phyloP scores from a whole-genome alignment of 2,888 invertebrate species.

The Polylopha cassiicola region DNA sequence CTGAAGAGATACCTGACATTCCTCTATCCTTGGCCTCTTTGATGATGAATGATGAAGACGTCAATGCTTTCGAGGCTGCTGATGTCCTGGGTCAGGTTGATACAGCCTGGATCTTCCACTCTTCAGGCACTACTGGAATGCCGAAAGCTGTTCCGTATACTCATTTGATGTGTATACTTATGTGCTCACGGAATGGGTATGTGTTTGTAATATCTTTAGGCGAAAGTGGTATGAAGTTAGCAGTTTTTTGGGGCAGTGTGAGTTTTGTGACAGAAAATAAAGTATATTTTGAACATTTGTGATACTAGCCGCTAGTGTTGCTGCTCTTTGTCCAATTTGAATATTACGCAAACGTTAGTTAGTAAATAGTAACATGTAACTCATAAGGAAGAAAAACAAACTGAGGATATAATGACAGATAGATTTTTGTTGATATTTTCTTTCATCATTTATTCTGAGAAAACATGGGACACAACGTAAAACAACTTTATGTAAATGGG shows the following conservation, averaged over 20 bases:
- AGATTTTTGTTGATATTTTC: too few relatives aligned
- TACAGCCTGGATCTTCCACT: constrained; percentile 4
- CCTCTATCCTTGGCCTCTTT: constrained; percentile 1
- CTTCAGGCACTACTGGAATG: constrained; percentile 12
- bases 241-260: background rate
- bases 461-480: too few relatives aligned
- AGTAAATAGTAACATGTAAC: too few relatives aligned
- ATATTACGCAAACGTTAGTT: too few relatives aligned
- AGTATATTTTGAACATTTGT: too few relatives aligned
- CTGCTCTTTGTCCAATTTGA: too few relatives aligned
- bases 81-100: constrained; percentile 2
- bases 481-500: too few relatives aligned
- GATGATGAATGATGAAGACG: background rate
- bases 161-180: constrained; percentile 2
- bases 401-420: too few relatives aligned
- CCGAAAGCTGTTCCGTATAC: constrained; percentile 6
- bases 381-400: too few relatives aligned
- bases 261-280: background rate
- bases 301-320: too few relatives aligned
- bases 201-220: background rate
- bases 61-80: constrained; percentile 2
- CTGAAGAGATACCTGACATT: background rate
- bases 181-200: constrained; percentile 3
- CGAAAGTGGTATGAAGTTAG: background rate
- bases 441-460: too few relatives aligned